These are phyloP conservation scores for Xyrauchen texanus DNA, from an alignment of 2,113 vertebrate genomes.

Conservation along the genomic window DNA sequence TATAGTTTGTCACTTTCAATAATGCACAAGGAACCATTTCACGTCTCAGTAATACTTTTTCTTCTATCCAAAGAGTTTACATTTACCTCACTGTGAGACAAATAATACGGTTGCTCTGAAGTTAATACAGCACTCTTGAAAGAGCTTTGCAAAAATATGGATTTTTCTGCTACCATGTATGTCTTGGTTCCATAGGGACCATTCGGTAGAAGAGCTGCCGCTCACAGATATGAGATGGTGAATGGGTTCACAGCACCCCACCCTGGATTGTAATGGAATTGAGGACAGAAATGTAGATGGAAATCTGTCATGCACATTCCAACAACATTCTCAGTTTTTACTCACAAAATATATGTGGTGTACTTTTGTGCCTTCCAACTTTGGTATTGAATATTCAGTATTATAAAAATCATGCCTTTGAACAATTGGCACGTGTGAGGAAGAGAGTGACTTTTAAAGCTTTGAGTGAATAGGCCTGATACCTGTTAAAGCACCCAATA, in stretches of 20 bases:
- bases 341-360: neutral
- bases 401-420: neutral
- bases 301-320: neutral
- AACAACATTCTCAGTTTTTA: neutral
- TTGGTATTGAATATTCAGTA: too few relatives aligned
- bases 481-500: neutral
- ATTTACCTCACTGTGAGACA: neutral
- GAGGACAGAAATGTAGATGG: conserved; percentile 37
- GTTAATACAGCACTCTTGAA: neutral
- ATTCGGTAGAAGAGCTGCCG: conserved; percentile 63
- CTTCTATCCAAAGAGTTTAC: neutral
- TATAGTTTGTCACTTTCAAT: too few relatives aligned
- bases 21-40: too few relatives aligned
- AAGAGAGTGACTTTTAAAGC: neutral
- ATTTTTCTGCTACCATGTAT: conserved; percentile 76
- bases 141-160: conserved; percentile 48
- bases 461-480: neutral
- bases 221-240: conserved; percentile 43
- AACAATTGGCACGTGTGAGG: neutral
- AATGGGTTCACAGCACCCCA: conserved; percentile 66
- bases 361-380: neutral
- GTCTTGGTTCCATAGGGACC: conserved; percentile 84
- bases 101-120: neutral
- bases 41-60: neutral
- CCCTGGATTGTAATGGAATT: conserved; percentile 67